Percentiles rank a stretch among this genome's conserved stretches.
These are phyloP conservation scores for Cosmopolites sordidus DNA, from an alignment of 2,888 invertebrate species.

Conservation along the genomic window DNA sequence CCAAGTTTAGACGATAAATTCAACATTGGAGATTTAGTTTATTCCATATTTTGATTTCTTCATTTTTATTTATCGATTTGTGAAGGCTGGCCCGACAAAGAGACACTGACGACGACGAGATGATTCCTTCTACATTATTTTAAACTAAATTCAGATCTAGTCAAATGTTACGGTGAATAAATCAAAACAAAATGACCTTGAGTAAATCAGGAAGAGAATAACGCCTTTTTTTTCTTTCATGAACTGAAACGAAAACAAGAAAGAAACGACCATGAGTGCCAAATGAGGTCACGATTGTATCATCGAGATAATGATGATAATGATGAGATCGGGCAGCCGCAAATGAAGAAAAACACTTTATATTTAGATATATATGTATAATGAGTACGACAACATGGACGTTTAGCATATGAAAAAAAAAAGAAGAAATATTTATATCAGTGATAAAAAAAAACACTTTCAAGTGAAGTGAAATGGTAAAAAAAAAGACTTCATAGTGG, in stretches of 20 bases:
- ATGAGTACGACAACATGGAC: constrained; percentile 32
- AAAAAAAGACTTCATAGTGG: constrained; percentile 22
- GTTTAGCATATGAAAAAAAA: constrained; percentile 34
- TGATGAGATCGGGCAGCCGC: constrained; percentile 11
- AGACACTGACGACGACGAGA: too few species aligned
- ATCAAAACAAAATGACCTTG: too few species aligned
- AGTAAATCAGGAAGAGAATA: too few species aligned
- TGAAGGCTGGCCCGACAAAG: constrained; percentile 11
- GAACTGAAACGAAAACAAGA: too few species aligned
- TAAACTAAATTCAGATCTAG: too few species aligned
- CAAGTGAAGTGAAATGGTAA: constrained; percentile 41
- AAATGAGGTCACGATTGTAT: too few species aligned
- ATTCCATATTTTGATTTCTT: constrained; percentile 20
- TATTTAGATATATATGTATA: constrained; percentile 10
- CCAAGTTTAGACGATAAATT: constrained; percentile 45
- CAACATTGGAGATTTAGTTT: constrained; percentile 33
- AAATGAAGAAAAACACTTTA: background rate
- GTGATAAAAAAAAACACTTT: constrained; percentile 37
- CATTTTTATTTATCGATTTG: background rate
- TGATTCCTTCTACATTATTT: too few species aligned
- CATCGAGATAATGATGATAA: too few species aligned
- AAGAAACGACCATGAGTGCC: too few species aligned
- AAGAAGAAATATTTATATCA: constrained; percentile 24
- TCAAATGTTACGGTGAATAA: too few species aligned
- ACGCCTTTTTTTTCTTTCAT: too few species aligned